Percentiles rank a stretch among this genome's conserved stretches.
These are phyloP conservation scores for Pteronura brasiliensis DNA, from an alignment of 2,113 vertebrate species.

Conservation along the genomic window DNA sequence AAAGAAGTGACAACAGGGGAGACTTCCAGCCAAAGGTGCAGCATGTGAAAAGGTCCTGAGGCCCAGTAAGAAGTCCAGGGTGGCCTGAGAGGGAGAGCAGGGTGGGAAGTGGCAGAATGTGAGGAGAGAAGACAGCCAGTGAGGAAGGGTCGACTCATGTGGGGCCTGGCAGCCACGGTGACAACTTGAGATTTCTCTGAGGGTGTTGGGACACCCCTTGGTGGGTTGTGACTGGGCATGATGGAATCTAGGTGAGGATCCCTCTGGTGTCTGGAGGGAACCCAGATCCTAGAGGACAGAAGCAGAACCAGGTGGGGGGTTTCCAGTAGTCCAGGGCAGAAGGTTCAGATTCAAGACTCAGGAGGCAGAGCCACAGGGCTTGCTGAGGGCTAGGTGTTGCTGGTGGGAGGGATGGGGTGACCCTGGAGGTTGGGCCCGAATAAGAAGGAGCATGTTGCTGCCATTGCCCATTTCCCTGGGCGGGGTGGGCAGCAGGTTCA, in stretches of 20 bases:
- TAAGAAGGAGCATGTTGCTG: neutral
- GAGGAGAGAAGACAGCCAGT: neutral
- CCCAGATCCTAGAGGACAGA: neutral
- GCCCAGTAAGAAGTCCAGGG: neutral
- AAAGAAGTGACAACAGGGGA: neutral
- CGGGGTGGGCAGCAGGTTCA: too few species aligned
- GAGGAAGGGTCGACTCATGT: neutral
- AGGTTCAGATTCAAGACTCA: neutral
- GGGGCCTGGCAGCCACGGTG: neutral
- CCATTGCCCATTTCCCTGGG: neutral
- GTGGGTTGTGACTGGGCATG: neutral
- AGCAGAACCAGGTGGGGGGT: neutral
- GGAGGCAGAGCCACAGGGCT: neutral
- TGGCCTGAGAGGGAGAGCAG: neutral
- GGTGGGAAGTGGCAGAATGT: neutral
- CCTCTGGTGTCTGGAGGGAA: neutral
- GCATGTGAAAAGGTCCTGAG: neutral
- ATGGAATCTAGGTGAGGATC: neutral
- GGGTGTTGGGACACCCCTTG: neutral
- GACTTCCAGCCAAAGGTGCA: neutral
- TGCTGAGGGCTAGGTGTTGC: neutral
- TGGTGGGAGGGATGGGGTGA: neutral
- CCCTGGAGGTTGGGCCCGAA: neutral
- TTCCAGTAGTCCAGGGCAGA: neutral
- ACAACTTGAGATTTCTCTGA: neutral